Evolutionary conservation across 2,797 vertebrate genomes (phyloP).

Genomic region (Peromyscus eremicus): DNA sequence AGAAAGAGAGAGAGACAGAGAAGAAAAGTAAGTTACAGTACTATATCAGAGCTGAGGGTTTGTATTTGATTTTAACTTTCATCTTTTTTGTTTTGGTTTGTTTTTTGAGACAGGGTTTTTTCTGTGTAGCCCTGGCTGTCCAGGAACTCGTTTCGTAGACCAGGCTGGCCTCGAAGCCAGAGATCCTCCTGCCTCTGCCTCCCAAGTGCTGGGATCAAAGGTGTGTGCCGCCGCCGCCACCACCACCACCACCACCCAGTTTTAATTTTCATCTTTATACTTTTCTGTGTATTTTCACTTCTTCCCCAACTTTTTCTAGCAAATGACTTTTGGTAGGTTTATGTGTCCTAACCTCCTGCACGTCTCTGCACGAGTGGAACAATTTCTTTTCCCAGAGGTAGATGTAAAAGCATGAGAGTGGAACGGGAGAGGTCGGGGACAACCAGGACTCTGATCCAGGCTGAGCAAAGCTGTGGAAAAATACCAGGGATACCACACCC

Average conservation of each 20-base stretch:
- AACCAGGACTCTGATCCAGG: background rate
- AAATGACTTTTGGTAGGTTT: background rate
- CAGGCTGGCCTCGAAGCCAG: background rate
- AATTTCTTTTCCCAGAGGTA: slow-evolving; percentile 63
- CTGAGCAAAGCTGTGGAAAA: slow-evolving; percentile 75
- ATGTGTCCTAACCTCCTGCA: background rate
- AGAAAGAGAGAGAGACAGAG: background rate
- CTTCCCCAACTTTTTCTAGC: background rate
- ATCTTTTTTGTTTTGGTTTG: background rate
- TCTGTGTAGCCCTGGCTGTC: background rate
- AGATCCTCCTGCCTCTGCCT: background rate
- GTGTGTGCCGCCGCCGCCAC: background rate
- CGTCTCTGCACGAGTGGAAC: background rate
- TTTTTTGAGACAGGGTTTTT: background rate
- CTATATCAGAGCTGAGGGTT: background rate
- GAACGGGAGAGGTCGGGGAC: background rate
- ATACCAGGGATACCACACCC: slow-evolving; percentile 66
- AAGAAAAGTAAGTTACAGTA: background rate
- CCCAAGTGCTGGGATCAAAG: background rate
- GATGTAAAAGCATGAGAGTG: background rate
- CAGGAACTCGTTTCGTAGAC: background rate
- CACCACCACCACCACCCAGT: background rate
- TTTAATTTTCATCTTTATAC: slow-evolving; percentile 22
- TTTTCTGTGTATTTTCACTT: background rate
- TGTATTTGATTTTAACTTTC: slow-evolving; percentile 3